phyloP scores from a whole-genome alignment of 2,888 invertebrate species.

The Lasioglossum marginatum region DNA sequence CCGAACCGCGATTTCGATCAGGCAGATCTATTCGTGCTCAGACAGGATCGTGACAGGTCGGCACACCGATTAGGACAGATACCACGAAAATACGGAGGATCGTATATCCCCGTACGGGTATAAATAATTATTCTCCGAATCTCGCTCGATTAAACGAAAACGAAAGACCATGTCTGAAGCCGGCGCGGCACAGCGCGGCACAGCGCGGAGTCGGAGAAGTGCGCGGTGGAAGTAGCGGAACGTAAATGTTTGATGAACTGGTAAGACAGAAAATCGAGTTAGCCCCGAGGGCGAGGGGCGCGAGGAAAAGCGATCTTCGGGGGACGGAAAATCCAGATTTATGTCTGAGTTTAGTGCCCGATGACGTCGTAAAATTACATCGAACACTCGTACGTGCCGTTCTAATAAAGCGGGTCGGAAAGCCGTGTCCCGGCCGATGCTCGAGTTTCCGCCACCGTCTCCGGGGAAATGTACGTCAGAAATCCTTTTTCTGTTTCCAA shows the following conservation, averaged over 20 bases:
- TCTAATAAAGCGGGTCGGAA: conserved; percentile 75
- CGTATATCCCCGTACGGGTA: not conserved
- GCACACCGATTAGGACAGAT: not conserved
- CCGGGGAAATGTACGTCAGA: conserved; percentile 65
- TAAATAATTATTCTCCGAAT: conserved; percentile 37
- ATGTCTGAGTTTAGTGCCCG: conserved; percentile 64
- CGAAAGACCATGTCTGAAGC: conserved; percentile 35
- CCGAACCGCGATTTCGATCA: not conserved
- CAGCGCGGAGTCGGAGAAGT: not conserved
- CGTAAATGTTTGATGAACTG: conserved; percentile 60
- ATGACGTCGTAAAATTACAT: conserved; percentile 74
- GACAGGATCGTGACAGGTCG: too few relatives aligned
- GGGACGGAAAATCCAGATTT: conserved; percentile 65
- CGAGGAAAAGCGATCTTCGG: conserved; percentile 30
- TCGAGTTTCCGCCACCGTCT: conserved; percentile 50
- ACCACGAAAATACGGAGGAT: not conserved
- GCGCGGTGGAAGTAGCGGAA: conserved; percentile 41
- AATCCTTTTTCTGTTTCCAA: conserved; percentile 63
- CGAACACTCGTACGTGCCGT: conserved; percentile 70
- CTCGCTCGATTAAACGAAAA: conserved; percentile 27
- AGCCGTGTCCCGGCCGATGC: conserved; percentile 62
- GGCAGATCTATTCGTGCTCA: not conserved
- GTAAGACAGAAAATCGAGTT: conserved; percentile 60
- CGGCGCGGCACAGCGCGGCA: not conserved
- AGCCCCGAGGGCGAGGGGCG: conserved; percentile 14